Conservation (phyloP, 2,797 vertebrate species). For the Leucoraja ocellata region DNA sequence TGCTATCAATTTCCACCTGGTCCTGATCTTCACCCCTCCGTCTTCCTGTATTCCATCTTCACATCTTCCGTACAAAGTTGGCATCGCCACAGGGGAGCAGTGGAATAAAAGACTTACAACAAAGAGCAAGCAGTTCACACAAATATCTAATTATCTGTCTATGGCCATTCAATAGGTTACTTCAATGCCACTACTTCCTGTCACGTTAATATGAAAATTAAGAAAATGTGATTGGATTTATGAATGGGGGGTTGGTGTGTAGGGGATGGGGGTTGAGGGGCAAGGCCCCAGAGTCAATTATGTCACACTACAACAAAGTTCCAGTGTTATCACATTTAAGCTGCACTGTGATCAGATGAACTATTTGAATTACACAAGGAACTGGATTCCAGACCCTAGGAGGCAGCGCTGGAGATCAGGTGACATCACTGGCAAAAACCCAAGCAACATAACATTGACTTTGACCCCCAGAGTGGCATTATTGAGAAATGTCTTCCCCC, state of each 20-base stretch:
- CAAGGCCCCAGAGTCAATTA: neutral
- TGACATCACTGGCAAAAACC: neutral
- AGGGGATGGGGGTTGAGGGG: too few relatives aligned
- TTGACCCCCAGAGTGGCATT: neutral
- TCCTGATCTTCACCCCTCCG: too few relatives aligned
- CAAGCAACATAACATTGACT: neutral
- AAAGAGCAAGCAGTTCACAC: neutral
- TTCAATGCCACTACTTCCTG: neutral
- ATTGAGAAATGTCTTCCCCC: neutral
- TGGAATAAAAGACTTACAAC: too few relatives aligned
- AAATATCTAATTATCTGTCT: neutral
- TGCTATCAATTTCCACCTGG: too few relatives aligned
- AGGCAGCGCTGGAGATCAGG: neutral
- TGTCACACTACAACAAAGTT: neutral
- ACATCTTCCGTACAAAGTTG: too few relatives aligned
- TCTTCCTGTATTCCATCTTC: too few relatives aligned
- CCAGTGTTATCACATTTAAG: neutral
- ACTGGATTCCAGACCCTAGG: neutral
- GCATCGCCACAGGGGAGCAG: too few relatives aligned
- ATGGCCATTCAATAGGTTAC: neutral
- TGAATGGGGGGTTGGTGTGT: neutral
- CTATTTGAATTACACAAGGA: neutral
- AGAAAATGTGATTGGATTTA: neutral
- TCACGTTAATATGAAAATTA: neutral
- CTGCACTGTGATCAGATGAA: neutral